These are phyloP conservation scores for Podiceps cristatus DNA, from an alignment of 2,113 vertebrate species.

Conservation along the genomic window DNA sequence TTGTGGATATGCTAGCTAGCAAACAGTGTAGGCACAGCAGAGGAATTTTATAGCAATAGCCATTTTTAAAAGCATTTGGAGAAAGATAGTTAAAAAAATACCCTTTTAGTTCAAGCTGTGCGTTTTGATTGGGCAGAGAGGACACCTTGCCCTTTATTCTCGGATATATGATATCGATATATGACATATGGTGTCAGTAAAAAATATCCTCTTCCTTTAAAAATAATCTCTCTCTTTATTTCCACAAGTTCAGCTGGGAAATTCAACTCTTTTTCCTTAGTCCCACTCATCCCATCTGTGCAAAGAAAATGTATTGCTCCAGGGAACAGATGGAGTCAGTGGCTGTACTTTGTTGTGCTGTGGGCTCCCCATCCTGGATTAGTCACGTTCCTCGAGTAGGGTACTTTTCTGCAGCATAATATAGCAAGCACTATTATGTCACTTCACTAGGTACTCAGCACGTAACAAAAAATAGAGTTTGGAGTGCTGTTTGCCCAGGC, in stretches of 20 bases:
- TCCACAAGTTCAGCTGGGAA: not conserved
- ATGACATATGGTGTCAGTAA: not conserved
- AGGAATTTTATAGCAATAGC: not conserved
- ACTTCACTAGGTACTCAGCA: not conserved
- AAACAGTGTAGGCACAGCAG: not conserved
- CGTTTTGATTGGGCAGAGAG: not conserved
- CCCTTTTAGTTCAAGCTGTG: not conserved
- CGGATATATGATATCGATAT: not conserved
- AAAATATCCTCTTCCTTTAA: not conserved
- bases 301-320: not conserved
- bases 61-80: not conserved
- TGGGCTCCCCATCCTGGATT: not conserved
- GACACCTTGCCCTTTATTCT: not conserved
- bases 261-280: not conserved
- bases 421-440: not conserved
- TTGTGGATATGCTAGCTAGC: not conserved
- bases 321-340: constrained; percentile 26
- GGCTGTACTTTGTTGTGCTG: not conserved
- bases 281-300: constrained; percentile 35
- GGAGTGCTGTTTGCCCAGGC: not conserved
- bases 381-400: not conserved
- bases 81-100: not conserved
- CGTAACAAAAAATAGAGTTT: not conserved
- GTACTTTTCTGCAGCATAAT: not conserved
- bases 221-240: not conserved